Conservation (phyloP, 2,888 invertebrate species). For the Urechis unicinctus region DNA sequence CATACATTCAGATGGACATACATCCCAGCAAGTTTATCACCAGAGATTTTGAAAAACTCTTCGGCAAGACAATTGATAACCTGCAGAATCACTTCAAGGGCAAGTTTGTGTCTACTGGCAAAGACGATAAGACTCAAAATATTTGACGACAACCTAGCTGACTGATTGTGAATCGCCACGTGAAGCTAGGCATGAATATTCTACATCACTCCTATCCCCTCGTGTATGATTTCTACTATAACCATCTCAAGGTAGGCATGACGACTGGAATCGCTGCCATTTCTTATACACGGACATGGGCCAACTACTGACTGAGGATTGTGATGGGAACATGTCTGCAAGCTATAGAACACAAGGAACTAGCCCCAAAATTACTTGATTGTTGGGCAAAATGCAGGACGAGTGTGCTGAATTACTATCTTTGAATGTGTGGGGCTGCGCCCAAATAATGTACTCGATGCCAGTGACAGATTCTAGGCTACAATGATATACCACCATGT, state of each 20-base stretch:
- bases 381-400: too few relatives aligned
- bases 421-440: too few relatives aligned
- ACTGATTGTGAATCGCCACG: slow-evolving; percentile 8
- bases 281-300: slow-evolving; percentile 27
- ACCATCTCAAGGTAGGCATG: slow-evolving; percentile 32
- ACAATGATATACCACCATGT: too few relatives aligned
- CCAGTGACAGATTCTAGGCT: too few relatives aligned
- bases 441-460: too few relatives aligned
- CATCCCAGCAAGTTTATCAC: slow-evolving; percentile 26
- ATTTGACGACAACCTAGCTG: neutral
- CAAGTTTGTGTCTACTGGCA: slow-evolving; percentile 29
- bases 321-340: too few relatives aligned
- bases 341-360: too few relatives aligned
- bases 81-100: neutral
- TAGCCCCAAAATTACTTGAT: too few relatives aligned
- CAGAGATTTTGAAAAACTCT: slow-evolving; percentile 38
- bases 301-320: too few relatives aligned
- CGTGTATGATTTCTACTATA: slow-evolving; percentile 24
- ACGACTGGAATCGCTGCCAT: slow-evolving; percentile 23
- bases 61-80: slow-evolving; percentile 7
- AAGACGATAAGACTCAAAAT: slow-evolving; percentile 2
- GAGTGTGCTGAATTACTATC: too few relatives aligned
- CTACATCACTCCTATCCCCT: slow-evolving; percentile 39
- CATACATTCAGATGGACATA: slow-evolving; percentile 36
- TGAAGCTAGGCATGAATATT: slow-evolving; percentile 45